Evolutionary conservation across 2,797 vertebrate species (phyloP).

Genomic region (Sebastes oblongus): DNA sequence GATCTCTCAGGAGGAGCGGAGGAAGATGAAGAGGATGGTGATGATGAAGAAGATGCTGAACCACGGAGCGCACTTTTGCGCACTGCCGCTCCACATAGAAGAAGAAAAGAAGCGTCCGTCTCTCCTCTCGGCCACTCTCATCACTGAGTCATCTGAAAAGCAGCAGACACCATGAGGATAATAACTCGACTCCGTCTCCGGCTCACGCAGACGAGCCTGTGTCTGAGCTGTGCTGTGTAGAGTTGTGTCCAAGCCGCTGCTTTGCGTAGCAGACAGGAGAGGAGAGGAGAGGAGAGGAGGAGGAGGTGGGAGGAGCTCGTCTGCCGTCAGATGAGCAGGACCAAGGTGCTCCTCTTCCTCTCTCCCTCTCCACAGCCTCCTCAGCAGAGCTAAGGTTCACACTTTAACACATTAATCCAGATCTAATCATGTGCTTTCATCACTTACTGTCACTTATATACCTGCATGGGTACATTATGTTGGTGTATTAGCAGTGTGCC

Average conservation of each 20-base stretch:
- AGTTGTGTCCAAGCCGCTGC: constrained; percentile 54
- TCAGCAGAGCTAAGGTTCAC: not conserved
- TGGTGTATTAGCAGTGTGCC: not conserved
- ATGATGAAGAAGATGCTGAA: constrained; percentile 29
- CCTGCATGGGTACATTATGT: not conserved
- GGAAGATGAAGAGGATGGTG: constrained; percentile 10
- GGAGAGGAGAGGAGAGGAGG: too few species aligned
- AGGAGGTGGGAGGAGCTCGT: constrained; percentile 65
- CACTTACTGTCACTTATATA: not conserved
- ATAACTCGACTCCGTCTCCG: constrained; percentile 51
- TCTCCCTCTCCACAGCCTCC: constrained; percentile 18
- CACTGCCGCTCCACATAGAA: constrained; percentile 57
- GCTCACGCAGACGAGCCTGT: constrained; percentile 44
- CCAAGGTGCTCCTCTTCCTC: constrained; percentile 55
- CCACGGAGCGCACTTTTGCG: constrained; percentile 60
- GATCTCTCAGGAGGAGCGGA: constrained; percentile 60
- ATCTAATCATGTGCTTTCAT: not conserved
- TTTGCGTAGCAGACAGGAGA: constrained; percentile 46
- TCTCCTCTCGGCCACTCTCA: constrained; percentile 72
- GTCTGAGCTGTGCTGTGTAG: not conserved
- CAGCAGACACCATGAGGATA: constrained; percentile 55
- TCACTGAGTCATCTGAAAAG: constrained; percentile 79
- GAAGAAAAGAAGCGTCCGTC: constrained; percentile 47
- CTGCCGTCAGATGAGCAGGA: constrained; percentile 74
- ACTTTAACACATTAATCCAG: not conserved